A percentile compares a stretch with the other conserved stretches of the same genome.
phyloP scores from a whole-genome alignment of 2,797 vertebrate species.

The Hemibagrus guttatus region DNA sequence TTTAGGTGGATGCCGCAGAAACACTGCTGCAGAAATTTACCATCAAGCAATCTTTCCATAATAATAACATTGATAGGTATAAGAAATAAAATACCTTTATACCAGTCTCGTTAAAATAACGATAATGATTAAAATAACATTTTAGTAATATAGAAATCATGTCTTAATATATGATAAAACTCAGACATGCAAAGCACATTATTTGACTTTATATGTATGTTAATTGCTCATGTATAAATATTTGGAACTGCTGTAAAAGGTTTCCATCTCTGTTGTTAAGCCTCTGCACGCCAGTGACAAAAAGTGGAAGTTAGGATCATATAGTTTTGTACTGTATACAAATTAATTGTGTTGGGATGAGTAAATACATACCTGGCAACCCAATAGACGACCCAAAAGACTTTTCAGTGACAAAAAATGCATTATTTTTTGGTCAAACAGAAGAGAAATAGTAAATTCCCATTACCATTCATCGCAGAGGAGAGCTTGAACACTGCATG shows the following conservation, averaged over 20 bases:
- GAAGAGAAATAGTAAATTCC: neutral
- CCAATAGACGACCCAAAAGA: neutral
- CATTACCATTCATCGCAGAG: neutral
- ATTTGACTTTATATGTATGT: neutral
- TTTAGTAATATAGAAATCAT: neutral
- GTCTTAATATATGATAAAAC: neutral
- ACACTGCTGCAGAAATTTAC: neutral
- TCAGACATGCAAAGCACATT: neutral
- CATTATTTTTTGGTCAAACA: neutral
- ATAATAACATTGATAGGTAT: neutral
- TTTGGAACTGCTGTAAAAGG: neutral
- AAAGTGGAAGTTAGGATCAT: neutral
- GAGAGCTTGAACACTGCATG: neutral
- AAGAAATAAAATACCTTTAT: neutral
- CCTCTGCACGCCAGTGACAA: neutral
- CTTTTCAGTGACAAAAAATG: neutral
- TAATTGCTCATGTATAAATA: neutral
- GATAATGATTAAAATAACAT: neutral
- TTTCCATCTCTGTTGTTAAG: neutral
- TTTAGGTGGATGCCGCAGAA: neutral
- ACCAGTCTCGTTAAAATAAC: neutral
- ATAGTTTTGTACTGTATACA: no score
- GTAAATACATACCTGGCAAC: neutral
- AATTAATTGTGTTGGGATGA: neutral
- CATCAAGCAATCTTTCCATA: neutral